Evolutionary conservation across 2,797 vertebrate species (phyloP).

Genomic region (Diplodus sargus): DNA sequence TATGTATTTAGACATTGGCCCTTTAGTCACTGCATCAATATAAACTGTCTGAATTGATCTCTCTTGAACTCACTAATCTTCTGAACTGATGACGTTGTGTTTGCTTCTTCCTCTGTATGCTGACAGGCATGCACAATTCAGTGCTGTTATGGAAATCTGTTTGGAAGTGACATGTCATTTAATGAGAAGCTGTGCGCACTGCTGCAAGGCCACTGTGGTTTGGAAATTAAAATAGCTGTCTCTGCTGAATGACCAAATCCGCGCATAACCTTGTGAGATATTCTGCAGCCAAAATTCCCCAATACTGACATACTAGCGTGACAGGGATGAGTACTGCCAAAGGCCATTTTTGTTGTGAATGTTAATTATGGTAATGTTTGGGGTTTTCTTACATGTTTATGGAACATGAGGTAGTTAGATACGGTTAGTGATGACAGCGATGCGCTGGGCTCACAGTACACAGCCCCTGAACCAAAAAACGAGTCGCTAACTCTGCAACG

Average conservation of each 20-base stretch:
- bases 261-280: not conserved
- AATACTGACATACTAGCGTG: too few relatives aligned
- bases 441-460: too few relatives aligned
- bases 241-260: not conserved
- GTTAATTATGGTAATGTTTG: too few relatives aligned
- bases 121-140: not conserved
- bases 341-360: too few relatives aligned
- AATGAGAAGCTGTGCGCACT: not conserved
- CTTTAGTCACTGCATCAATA: too few relatives aligned
- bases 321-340: too few relatives aligned
- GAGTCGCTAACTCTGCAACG: too few relatives aligned
- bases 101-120: not conserved
- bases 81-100: not conserved
- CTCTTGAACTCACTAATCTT: not conserved
- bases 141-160: conserved; percentile 5
- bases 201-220: not conserved
- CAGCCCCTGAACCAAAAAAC: too few relatives aligned
- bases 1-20: not conserved
- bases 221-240: not conserved
- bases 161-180: not conserved
- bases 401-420: too few relatives aligned
- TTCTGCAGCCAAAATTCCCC: not conserved
- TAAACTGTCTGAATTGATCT: not conserved
- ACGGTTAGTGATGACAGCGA: too few relatives aligned
- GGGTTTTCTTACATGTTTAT: too few relatives aligned